A percentile compares a stretch with the other conserved stretches of the same genome.
These are phyloP conservation scores for Dioctria rufipes DNA, from an alignment of 2,888 invertebrate genomes.

Conservation along the genomic window DNA sequence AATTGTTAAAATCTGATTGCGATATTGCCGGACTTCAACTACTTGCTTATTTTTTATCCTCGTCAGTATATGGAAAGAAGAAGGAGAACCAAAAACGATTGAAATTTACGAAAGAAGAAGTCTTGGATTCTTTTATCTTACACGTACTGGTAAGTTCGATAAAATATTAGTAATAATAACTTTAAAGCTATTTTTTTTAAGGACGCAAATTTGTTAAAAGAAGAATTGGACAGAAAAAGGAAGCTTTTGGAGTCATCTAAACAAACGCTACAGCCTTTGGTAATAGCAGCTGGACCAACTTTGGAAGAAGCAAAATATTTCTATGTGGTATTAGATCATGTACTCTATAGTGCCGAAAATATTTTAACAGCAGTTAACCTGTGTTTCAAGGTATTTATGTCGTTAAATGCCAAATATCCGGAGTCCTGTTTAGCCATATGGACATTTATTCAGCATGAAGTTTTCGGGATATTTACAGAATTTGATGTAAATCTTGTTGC, in stretches of 20 bases:
- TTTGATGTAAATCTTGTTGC: too few relatives aligned
- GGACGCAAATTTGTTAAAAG: conserved; percentile 3
- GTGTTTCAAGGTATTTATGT: conserved; percentile 1
- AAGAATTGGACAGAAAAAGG: conserved; percentile 14
- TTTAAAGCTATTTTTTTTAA: background rate
- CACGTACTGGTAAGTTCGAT: conserved; percentile 21
- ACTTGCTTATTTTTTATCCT: conserved; percentile 9
- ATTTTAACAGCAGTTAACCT: conserved; percentile 5
- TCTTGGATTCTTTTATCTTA: conserved; percentile 28
- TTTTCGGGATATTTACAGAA: too few relatives aligned
- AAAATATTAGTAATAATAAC: background rate
- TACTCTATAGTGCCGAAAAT: conserved; percentile 18
- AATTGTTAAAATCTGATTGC: background rate
- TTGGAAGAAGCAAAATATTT: too few relatives aligned
- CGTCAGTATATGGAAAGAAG: conserved; percentile 29
- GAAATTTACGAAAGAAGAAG: conserved; percentile 20
- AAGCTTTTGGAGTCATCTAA: conserved; percentile 13
- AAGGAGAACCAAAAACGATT: background rate
- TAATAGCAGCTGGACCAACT: background rate
- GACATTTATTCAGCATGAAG: too few relatives aligned
- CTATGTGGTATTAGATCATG: conserved; percentile 1
- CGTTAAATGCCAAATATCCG: background rate
- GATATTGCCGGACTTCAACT: conserved; percentile 12
- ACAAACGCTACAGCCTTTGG: conserved; percentile 17
- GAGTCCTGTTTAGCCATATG: background rate